These are phyloP conservation scores for Eunapius fragilis DNA, from an alignment of 37 sponge, comb jelly and placozoan genomes.

Conservation along the genomic window DNA sequence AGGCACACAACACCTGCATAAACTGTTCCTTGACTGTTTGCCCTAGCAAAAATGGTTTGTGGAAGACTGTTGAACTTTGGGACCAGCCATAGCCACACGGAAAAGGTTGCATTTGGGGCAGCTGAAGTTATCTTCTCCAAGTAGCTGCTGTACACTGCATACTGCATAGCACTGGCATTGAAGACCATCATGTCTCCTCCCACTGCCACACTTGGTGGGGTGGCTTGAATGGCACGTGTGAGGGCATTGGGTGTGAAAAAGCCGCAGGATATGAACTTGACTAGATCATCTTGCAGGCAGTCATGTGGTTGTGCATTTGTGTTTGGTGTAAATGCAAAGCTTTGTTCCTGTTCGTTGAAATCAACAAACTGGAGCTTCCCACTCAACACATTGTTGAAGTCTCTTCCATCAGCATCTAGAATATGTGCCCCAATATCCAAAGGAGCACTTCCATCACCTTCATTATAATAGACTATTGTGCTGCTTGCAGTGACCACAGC, in stretches of 20 bases:
- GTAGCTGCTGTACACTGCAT: slow-evolving; percentile 10
- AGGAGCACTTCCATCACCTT: slow-evolving; percentile 18
- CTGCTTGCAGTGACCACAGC: slow-evolving; percentile 22
- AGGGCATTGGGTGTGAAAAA: slow-evolving; percentile 4
- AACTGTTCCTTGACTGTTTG: slow-evolving; percentile 1
- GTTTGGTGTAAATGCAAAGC: slow-evolving; percentile 47
- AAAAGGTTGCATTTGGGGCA: slow-evolving; percentile 26
- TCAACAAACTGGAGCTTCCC: slow-evolving; percentile 39
- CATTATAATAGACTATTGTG: background rate
- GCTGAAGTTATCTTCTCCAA: background rate
- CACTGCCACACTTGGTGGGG: background rate
- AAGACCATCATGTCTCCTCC: slow-evolving; percentile 36
- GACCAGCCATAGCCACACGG: slow-evolving; percentile 63
- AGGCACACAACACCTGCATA: slow-evolving; percentile 26
- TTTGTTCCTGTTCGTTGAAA: slow-evolving; percentile 31
- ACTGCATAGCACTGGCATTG: slow-evolving; percentile 19
- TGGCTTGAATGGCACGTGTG: background rate
- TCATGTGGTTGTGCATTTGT: slow-evolving; percentile 25
- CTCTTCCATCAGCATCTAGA: slow-evolving; percentile 55
- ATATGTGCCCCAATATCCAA: slow-evolving; percentile 48
- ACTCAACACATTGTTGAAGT: slow-evolving; percentile 40
- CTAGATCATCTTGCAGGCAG: slow-evolving; percentile 34
- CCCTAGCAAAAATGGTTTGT: slow-evolving; percentile 54
- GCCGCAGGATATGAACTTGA: slow-evolving; percentile 45
- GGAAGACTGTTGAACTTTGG: slow-evolving; percentile 1